These are phyloP conservation scores for Pseudachorutes palmiensis DNA, from an alignment of 1,140 invertebrate genomes.

Conservation along the genomic window DNA sequence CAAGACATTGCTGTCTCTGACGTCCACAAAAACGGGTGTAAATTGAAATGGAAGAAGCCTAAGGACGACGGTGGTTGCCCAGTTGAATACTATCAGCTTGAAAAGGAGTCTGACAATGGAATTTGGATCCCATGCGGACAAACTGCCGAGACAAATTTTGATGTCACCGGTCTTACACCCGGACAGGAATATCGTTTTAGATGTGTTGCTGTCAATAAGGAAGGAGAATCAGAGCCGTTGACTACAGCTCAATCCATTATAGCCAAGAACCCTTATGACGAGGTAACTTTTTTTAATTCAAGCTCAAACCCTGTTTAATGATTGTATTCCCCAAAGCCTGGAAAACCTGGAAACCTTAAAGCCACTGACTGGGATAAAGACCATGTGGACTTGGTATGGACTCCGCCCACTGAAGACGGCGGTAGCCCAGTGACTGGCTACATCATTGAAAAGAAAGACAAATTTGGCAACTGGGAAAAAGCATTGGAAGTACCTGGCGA, in stretches of 20 bases:
- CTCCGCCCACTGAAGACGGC: conserved; percentile 52
- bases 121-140: conserved; percentile 85
- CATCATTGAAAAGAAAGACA: conserved; percentile 86
- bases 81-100: conserved; percentile 87
- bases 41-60: conserved; percentile 88
- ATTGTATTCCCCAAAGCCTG: too few species aligned
- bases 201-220: conserved; percentile 88
- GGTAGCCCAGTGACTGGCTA: conserved; percentile 80
- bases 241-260: conserved; percentile 73
- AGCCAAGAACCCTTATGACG: conserved; percentile 91
- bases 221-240: conserved; percentile 93
- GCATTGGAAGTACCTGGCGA: conserved; percentile 71
- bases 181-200: conserved; percentile 91
- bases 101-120: conserved; percentile 82
- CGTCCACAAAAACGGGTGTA: conserved; percentile 85
- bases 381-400: conserved; percentile 81
- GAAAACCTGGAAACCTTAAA: conserved; percentile 75
- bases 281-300: too few species aligned
- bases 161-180: conserved; percentile 77
- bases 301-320: too few species aligned
- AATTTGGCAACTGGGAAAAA: conserved; percentile 90
- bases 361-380: conserved; percentile 95
- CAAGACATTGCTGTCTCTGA: conserved; percentile 82
- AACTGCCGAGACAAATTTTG: conserved; percentile 68
- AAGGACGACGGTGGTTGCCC: conserved; percentile 60